Conservation (phyloP, 2,113 vertebrate genomes). For the Nestor notabilis region DNA sequence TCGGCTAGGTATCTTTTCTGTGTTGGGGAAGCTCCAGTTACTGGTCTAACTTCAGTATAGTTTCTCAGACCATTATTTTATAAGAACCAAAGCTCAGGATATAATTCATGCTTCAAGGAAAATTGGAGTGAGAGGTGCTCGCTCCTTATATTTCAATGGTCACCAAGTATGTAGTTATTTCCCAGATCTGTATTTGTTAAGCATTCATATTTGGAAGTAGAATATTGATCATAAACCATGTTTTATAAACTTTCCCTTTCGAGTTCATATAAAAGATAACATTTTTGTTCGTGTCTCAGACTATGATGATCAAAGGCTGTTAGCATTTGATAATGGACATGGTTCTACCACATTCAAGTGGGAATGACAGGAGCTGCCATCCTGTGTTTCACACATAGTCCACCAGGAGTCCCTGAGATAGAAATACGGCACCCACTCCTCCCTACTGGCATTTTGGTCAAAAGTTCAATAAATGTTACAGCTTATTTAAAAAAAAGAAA, state of each 20-base stretch:
- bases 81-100: not conserved
- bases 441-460: constrained; percentile 51
- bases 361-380: constrained; percentile 3
- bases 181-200: not conserved
- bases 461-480: constrained; percentile 35
- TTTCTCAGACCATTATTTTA: not conserved
- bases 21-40: not conserved
- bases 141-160: not conserved
- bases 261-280: not conserved
- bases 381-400: not conserved
- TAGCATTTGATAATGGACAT: not conserved
- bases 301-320: not conserved
- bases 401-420: constrained; percentile 73
- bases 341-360: constrained; percentile 10
- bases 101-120: not conserved
- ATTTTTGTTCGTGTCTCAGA: not conserved
- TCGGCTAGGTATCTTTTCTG: fast-evolving
- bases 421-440: constrained; percentile 52
- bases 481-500: not conserved
- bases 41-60: not conserved
- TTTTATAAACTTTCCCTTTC: not conserved
- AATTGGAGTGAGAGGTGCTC: not conserved
- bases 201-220: not conserved
- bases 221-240: not conserved
- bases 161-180: not conserved